A percentile compares a stretch with the other conserved stretches of the same genome.
Conservation (phyloP, 2,888 invertebrate species). For the Pycnomerus fuliginosus region DNA sequence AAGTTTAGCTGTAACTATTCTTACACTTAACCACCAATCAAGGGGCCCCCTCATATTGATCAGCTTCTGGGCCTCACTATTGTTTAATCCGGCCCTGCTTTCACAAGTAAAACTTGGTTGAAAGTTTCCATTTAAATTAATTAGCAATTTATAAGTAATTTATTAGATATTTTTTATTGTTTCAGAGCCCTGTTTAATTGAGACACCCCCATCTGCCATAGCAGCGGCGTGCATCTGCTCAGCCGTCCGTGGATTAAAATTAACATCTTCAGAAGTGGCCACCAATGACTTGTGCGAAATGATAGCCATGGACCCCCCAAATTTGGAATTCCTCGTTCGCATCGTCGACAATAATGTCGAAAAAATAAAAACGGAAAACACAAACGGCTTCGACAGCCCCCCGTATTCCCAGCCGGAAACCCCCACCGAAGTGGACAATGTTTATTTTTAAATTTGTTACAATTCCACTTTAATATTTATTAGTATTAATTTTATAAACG, state of each 20-base stretch:
- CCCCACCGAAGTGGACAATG: slow-evolving; percentile 51
- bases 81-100: too few relatives aligned
- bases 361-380: slow-evolving; percentile 42
- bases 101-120: too few relatives aligned
- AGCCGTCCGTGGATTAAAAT: slow-evolving; percentile 62
- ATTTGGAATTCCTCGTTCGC: slow-evolving; percentile 58
- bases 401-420: slow-evolving; percentile 51
- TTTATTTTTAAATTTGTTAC: slow-evolving; percentile 40
- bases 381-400: slow-evolving; percentile 42
- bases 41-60: too few relatives aligned
- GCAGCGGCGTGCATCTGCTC: slow-evolving; percentile 71
- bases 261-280: slow-evolving; percentile 52
- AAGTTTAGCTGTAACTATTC: too few relatives aligned
- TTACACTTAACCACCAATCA: too few relatives aligned
- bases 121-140: too few relatives aligned
- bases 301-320: slow-evolving; percentile 55
- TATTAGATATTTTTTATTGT: slow-evolving; percentile 44
- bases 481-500: slow-evolving; percentile 32
- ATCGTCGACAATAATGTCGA: slow-evolving; percentile 63
- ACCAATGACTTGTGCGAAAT: slow-evolving; percentile 51
- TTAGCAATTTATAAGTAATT: too few relatives aligned
- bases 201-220: slow-evolving; percentile 69
- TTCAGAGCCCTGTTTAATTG: slow-evolving; percentile 72
- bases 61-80: too few relatives aligned
- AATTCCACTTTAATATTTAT: slow-evolving; percentile 4